phyloP scores from a whole-genome alignment of 2,797 vertebrate genomes.

The Gila robusta region DNA sequence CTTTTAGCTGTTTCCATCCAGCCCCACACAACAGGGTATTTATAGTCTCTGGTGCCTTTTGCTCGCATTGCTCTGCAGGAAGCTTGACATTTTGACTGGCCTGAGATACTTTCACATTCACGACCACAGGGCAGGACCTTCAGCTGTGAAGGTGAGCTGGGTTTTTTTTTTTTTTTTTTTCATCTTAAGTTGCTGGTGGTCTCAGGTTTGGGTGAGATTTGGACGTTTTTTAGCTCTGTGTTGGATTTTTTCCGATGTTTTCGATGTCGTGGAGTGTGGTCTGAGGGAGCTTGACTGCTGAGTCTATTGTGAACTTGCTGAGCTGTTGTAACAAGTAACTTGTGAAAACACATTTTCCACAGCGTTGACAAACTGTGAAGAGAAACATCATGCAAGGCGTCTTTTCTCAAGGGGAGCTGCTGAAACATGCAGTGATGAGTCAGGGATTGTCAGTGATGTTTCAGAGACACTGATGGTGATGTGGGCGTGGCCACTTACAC shows the following conservation, averaged over 20 bases:
- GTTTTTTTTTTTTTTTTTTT: no score
- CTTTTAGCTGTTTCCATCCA: slow-evolving; percentile 38
- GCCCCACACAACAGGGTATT: slow-evolving; percentile 32
- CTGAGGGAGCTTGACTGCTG: not conserved
- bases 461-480: not conserved
- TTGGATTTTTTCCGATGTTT: not conserved
- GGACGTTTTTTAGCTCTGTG: not conserved
- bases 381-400: not conserved
- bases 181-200: no score
- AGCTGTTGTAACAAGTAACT: slow-evolving; percentile 4
- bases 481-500: not conserved
- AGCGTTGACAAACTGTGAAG: slow-evolving; percentile 1
- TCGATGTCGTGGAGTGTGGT: not conserved
- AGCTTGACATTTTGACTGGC: slow-evolving; percentile 30
- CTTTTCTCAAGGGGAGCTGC: not conserved
- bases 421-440: not conserved
- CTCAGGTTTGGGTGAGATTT: not conserved
- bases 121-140: not conserved
- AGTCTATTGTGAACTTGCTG: not conserved
- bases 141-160: not conserved
- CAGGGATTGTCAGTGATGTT: not conserved
- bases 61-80: slow-evolving; percentile 20
- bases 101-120: not conserved
- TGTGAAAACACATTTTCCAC: slow-evolving; percentile 38
- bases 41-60: slow-evolving; percentile 35